phyloP scores from a whole-genome alignment of 2,113 vertebrate species.

The Periophthalmodon schlosseri region DNA sequence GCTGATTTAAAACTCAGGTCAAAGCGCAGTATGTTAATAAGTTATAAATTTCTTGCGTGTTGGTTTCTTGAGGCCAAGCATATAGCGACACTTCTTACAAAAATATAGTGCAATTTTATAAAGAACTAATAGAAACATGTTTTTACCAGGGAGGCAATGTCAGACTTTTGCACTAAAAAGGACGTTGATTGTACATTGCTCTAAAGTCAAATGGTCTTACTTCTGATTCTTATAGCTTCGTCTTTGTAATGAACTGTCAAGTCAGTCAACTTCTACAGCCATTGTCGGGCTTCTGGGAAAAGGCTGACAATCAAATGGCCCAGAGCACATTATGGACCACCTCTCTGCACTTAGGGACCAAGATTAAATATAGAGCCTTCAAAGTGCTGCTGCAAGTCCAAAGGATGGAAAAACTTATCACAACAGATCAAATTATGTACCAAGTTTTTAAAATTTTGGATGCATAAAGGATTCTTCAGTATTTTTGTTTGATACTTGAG shows the following conservation, averaged over 20 bases:
- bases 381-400: not conserved
- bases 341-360: not conserved
- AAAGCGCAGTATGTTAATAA: no score
- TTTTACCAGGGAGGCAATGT: not conserved
- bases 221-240: not conserved
- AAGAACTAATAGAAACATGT: not conserved
- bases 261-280: constrained; percentile 13
- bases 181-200: not conserved
- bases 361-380: not conserved
- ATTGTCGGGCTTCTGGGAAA: not conserved
- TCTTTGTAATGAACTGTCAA: not conserved
- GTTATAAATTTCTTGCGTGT: not conserved
- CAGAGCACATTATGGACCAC: not conserved
- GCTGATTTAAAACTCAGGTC: no score
- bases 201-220: constrained; percentile 3
- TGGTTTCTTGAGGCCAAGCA: not conserved
- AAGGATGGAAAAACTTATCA: no score
- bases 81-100: not conserved
- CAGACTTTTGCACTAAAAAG: not conserved
- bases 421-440: no score
- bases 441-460: no score
- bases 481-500: no score
- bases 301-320: not conserved
- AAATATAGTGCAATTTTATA: not conserved
- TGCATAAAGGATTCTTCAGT: no score